Evolutionary conservation across 2,888 invertebrate species (phyloP), one percentile per base, ranked within the genome.

Genomic region (Globia sparganii): DNA sequence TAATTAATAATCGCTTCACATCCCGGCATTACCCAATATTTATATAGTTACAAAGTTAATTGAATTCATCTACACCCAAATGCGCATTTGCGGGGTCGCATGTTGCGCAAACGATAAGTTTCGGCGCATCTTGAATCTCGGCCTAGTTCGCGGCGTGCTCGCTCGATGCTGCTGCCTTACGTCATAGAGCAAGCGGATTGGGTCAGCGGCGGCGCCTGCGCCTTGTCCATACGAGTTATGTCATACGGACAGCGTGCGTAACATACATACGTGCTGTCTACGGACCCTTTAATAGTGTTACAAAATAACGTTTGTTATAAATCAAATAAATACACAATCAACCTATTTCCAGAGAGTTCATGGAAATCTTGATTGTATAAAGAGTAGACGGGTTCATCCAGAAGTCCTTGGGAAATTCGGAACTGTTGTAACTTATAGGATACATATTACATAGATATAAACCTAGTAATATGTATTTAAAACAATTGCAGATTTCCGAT

Each of bases 71-170:
- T 76, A 69, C 77, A 65, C 75, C 69, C 59, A 65, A 72, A 77
- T 81, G 53, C 75, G 73, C 70, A 77, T 46, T 74, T 49, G 56
- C 65, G 65, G 49, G 65, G 76, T 74, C 73, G 62, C 68, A 78
- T 80, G 87, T 94, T 93, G 90, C 91, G 93, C 91, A 94, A 95
- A 92, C 89, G 89, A 92, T 93, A 92, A 92, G 92, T 94, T 95
- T 93, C 89, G 93, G 94, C 91, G 91, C 94, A 94, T 95, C 95
- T 94, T 91, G 91, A 89, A 90, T 90, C 89, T 92, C 93, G 95
- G 94, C 95, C 95, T 91, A 94, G 95, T 94, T 95, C 89, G 90
- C 83, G 82, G 86, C 87, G 78, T 77, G 75, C 37, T 89, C 86
- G 90, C 85, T 84, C 86, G 88, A 86, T 89, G 90, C 88, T 83